Conservation (phyloP, 2,888 invertebrate genomes). For the Charanyca ferruginea region DNA sequence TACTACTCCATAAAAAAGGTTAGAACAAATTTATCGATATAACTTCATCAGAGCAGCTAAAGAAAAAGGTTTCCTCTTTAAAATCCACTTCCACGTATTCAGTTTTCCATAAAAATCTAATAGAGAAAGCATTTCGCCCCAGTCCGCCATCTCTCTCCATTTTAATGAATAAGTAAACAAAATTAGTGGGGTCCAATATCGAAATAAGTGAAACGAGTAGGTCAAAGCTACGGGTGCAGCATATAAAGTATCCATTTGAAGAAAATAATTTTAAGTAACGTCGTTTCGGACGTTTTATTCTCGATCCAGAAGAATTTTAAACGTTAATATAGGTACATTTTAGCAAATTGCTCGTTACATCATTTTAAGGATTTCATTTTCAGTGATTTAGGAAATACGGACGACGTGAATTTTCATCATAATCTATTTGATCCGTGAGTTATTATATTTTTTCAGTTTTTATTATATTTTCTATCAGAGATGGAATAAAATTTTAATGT, state of each 20-base stretch:
- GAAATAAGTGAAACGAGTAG: conserved; percentile 87
- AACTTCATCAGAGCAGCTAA: conserved; percentile 57
- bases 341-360: conserved; percentile 52
- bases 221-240: conserved; percentile 81
- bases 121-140: conserved; percentile 80
- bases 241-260: conserved; percentile 85
- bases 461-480: background rate
- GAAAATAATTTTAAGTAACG: conserved; percentile 79
- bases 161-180: conserved; percentile 90
- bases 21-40: conserved; percentile 56
- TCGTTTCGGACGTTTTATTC: conserved; percentile 73
- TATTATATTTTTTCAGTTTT: background rate
- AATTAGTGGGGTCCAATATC: conserved; percentile 88
- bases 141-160: conserved; percentile 83
- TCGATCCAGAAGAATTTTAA: conserved; percentile 73
- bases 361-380: conserved; percentile 32
- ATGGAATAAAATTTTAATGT: background rate
- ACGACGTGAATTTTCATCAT: background rate
- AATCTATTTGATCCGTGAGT: conserved; percentile 1
- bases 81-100: conserved; percentile 76
- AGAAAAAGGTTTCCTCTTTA: conserved; percentile 65
- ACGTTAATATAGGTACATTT: conserved; percentile 67
- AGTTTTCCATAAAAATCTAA: conserved; percentile 86
- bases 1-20: conserved; percentile 37
- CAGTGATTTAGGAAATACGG: conserved; percentile 17